phyloP scores from a whole-genome alignment of 2,797 vertebrate genomes.

The Pipistrellus pygmaeus region DNA sequence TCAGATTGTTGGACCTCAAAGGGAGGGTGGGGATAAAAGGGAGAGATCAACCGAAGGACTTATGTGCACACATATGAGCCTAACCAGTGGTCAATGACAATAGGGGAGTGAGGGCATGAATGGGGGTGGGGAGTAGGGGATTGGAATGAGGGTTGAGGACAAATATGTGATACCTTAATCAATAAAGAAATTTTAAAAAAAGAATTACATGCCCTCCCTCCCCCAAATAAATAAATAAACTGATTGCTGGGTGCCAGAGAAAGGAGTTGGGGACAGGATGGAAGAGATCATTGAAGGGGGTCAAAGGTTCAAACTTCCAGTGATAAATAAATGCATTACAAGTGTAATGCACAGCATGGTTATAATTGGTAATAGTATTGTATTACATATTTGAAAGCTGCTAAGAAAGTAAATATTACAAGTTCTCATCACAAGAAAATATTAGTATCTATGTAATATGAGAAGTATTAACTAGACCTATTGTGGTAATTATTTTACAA shows the following conservation, averaged over 20 bases:
- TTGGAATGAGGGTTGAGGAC: too few relatives aligned
- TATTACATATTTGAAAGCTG: background rate
- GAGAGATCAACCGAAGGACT: too few relatives aligned
- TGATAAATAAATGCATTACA: background rate
- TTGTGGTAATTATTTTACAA: background rate
- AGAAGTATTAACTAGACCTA: background rate
- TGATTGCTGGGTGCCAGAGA: background rate
- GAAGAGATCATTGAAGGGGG: background rate
- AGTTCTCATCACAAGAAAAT: background rate
- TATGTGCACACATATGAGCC: too few relatives aligned
- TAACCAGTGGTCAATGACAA: too few relatives aligned
- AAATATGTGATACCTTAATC: too few relatives aligned
- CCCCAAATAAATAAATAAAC: background rate
- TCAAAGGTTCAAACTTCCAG: background rate
- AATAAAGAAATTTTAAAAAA: too few relatives aligned
- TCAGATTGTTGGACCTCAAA: too few relatives aligned
- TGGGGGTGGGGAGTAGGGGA: too few relatives aligned
- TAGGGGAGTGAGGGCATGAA: too few relatives aligned
- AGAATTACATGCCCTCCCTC: too few relatives aligned
- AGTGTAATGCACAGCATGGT: background rate
- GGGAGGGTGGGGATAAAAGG: too few relatives aligned
- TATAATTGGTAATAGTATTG: background rate
- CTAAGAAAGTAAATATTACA: background rate
- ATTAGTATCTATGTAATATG: background rate
- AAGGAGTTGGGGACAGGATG: background rate